Base-by-base conservation (phyloP, 92 coral and sea anemone species). In the Zoanthus sociatus region DNA sequence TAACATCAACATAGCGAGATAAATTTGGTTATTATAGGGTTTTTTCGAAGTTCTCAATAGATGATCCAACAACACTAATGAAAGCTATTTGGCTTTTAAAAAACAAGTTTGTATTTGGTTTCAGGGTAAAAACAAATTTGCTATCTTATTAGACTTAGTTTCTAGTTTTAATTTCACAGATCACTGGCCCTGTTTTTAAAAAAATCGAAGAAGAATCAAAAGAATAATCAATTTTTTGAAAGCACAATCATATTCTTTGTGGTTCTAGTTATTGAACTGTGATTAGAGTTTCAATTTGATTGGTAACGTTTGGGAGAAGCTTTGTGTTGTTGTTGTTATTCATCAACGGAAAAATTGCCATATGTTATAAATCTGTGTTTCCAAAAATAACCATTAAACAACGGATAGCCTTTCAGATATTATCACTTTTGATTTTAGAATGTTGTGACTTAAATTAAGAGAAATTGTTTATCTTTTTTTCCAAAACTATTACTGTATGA, bases 381-480 rank as follows among this genome's bases (percentile, higher is more conserved):
- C 69, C n/a, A 63, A 63, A 63, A 63, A 63, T 63, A 63, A n/a
- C 69, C 30, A 17, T n/a, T 50, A 63, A 20, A 63, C 69, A 58
- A 20, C 0, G 5, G 69, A 7, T 20, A 63, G 30, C 69, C 55
- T 7, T 50, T 50, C 55, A 50, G 7, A 7, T 7, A 5, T 48
- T 9, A 5, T 48, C 6, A 48, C 53, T 1, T 48, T 48, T 48
- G 9, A 11, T 50, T 50, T 50, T 50, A 50, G 12, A 50, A 50
- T 50, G 12, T 11, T 50, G 12, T 1, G 55, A 50, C 12, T 7
- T 7, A 7, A 50, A 50, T 50, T 1, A 11, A 50, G 55, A 50
- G 55, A 50, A 50, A 7, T 3, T 50, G 55, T 50, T 7, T 50
- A 0, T 7, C 55, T 50, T 50, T 50, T 50, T 50, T 50, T 50